phyloP scores from a whole-genome alignment of 2,797 vertebrate genomes.

The Prunella strophiata region DNA sequence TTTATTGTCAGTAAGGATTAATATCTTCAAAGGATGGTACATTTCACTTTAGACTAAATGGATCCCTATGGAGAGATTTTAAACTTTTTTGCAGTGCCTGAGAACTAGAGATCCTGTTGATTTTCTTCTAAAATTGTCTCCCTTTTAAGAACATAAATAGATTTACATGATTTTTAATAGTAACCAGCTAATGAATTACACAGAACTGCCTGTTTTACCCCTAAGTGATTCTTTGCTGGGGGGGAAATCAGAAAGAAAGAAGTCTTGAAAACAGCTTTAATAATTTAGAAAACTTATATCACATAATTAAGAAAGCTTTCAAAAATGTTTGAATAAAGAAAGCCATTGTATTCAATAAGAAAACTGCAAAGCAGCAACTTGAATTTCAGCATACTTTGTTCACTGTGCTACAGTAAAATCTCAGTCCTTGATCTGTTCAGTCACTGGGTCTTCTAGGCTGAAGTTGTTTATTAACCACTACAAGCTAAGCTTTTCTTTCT shows the following conservation, averaged over 20 bases:
- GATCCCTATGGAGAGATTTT: background rate
- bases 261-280: background rate
- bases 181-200: background rate
- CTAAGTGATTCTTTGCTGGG: background rate
- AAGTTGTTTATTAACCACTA: constrained; percentile 35
- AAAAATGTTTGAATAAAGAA: background rate
- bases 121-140: background rate
- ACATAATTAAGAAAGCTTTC: background rate
- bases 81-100: background rate
- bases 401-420: background rate
- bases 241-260: background rate
- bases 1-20: background rate
- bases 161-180: background rate
- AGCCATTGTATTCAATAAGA: background rate
- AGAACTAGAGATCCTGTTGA: background rate
- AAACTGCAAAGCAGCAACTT: constrained; percentile 1
- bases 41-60: background rate
- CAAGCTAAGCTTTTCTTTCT: constrained; percentile 14
- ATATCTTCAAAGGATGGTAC: background rate
- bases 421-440: background rate
- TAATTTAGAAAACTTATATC: background rate
- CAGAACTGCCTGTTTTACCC: background rate
- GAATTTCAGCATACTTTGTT: background rate
- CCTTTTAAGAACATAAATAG: background rate
- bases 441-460: background rate